These are phyloP conservation scores for Synanthedon vespiformis DNA, from an alignment of 2,888 invertebrate genomes.

Conservation along the genomic window DNA sequence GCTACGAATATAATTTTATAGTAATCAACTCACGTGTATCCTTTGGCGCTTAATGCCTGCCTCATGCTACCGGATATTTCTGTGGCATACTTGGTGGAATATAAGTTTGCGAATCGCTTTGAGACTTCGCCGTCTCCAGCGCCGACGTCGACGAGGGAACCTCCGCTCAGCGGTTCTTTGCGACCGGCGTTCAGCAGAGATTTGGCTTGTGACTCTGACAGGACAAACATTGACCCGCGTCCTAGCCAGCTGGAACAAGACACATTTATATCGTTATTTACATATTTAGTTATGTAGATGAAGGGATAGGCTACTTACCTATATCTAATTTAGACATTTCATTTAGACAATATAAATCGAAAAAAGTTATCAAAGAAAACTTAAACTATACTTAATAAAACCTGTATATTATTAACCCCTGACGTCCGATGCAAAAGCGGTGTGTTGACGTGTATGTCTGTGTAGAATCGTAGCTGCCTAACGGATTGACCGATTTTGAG, in stretches of 20 bases:
- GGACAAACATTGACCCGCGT: conserved; percentile 97
- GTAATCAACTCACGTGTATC: conserved; percentile 76
- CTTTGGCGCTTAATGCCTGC: conserved; percentile 78
- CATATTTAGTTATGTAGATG: background rate
- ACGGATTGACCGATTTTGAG: no score
- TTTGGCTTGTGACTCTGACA: conserved; percentile 85
- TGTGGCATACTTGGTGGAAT: conserved; percentile 83
- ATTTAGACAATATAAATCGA: no score
- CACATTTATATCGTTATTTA: background rate
- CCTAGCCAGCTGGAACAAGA: conserved; percentile 76
- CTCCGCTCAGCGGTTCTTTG: conserved; percentile 13
- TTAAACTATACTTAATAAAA: no score
- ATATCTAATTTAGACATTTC: no score
- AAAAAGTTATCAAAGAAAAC: no score
- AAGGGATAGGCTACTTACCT: no score
- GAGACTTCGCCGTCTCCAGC: conserved; percentile 98
- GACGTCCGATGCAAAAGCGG: no score
- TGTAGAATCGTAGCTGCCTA: no score
- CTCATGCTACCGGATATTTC: conserved; percentile 94
- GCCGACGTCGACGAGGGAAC: conserved; percentile 84
- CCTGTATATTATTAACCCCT: no score
- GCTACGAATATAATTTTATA: background rate
- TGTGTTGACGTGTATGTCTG: no score
- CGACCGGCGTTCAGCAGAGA: conserved; percentile 63
- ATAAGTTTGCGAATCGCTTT: conserved; percentile 79